These are phyloP conservation scores for Alexandromys fortis DNA, from an alignment of 2,113 vertebrate genomes.

Conservation along the genomic window DNA sequence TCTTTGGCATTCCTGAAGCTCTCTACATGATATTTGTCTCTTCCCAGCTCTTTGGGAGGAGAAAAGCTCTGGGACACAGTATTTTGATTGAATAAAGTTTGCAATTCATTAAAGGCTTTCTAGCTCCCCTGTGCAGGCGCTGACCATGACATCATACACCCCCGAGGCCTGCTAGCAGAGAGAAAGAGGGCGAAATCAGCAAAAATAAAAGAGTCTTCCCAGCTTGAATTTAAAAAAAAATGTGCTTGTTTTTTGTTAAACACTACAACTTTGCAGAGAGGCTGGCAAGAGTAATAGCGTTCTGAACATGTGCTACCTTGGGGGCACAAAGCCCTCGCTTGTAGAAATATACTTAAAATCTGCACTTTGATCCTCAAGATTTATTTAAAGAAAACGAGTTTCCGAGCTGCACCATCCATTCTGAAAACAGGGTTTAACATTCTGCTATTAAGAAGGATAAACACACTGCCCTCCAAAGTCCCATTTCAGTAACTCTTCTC, in stretches of 20 bases:
- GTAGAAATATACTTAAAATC: conserved; percentile 78
- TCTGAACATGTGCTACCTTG: conserved; percentile 82
- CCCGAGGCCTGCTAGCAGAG: conserved; percentile 85
- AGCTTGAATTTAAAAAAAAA: conserved; percentile 85
- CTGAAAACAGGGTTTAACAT: conserved; percentile 69
- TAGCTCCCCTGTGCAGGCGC: conserved; percentile 79
- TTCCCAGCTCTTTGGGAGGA: conserved; percentile 76
- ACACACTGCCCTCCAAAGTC: not conserved
- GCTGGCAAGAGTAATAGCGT: conserved; percentile 83
- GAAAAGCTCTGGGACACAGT: conserved; percentile 80
- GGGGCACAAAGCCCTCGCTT: conserved; percentile 79
- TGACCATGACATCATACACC: conserved; percentile 87
- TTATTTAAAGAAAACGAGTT: conserved; percentile 77
- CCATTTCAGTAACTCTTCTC: conserved; percentile 56
- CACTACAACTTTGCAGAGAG: conserved; percentile 85
- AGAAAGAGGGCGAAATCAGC: conserved; percentile 86
- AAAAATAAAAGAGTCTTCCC: conserved; percentile 87
- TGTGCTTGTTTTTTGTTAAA: conserved; percentile 88
- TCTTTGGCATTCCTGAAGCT: conserved; percentile 79
- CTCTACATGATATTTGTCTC: conserved; percentile 84
- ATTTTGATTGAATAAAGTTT: conserved; percentile 87
- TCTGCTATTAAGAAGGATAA: conserved; percentile 52
- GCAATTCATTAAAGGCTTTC: conserved; percentile 85
- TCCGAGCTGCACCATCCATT: conserved; percentile 66
- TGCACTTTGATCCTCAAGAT: conserved; percentile 77